Evolutionary conservation across 2,888 invertebrate species (phyloP), one percentile per base, ranked within the genome.

Genomic region (Malachius bipustulatus): DNA sequence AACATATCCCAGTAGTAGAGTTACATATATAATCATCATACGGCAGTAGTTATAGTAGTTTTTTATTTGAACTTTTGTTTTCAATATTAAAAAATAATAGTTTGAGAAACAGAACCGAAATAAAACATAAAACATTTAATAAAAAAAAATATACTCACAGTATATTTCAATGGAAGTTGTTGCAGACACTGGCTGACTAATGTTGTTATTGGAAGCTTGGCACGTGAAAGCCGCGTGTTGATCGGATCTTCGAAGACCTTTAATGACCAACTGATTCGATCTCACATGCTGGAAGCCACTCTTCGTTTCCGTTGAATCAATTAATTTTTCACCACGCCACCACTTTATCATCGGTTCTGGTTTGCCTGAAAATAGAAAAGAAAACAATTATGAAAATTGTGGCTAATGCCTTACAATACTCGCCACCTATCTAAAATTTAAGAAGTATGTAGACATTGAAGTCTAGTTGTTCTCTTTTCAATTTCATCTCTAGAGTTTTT

Each of bases 151-250:
- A 34, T 51, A 75, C 77, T 77, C 60, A 83, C 83, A 69, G 54
- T 80, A 73, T 64, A 84, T 75, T 59, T 82, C 80, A 47, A 84
- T 73, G 47, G 76, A 74, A 38, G 82, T 73, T 41, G 74, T 74
- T 24, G 77, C 71, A 15, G 76, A 70, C 35, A 78, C 71, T 33
- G 80, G 80, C 44, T 70, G 70, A 46, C 74, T 76, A 57, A 77
- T 70, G 56, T 79, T 77, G 58, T 75, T 77, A 61, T 83, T 84
- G 49, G 77, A 75, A 15, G 83, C 83, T 61, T 81, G 78, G 60
- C 84, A 84, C 40, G 77, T 78, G 64, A 77, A 82, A 45, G 72
- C 69, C 39, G 80, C 77, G 60, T 79, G 77, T 46, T 82, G 74
- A 64, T 83, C 80, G 41, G 73, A 68, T 49, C 83, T 68, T 50